These are phyloP conservation scores for Hydrotaea diabolus DNA, from an alignment of 2,888 invertebrate species.

Conservation along the genomic window DNA sequence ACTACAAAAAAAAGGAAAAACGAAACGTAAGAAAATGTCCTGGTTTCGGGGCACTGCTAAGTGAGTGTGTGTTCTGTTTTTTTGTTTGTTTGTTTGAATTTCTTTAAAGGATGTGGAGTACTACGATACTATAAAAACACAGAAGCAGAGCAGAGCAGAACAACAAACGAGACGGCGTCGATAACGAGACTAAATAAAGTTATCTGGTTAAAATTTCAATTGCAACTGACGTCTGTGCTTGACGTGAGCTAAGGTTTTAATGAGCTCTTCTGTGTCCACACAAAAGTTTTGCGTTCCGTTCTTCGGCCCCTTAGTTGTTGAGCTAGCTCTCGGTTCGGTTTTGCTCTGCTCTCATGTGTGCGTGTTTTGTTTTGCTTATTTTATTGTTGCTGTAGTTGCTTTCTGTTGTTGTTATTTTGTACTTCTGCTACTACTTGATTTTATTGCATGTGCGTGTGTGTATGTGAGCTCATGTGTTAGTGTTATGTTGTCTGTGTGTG, in stretches of 20 bases:
- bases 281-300: conserved; percentile 46
- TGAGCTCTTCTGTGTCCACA: conserved; percentile 39
- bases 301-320: background rate
- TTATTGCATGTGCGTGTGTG: conserved; percentile 1
- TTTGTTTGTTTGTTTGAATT: conserved; percentile 1
- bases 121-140: background rate
- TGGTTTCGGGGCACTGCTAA: conserved; percentile 14
- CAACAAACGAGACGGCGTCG: conserved; percentile 39
- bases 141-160: conserved; percentile 21
- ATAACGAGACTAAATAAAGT: conserved; percentile 46
- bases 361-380: conserved; percentile 36
- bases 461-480: conserved; percentile 12
- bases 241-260: conserved; percentile 57
- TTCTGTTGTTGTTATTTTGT: too few relatives aligned
- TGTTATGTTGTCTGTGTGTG: background rate
- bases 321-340: conserved; percentile 30
- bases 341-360: conserved; percentile 33
- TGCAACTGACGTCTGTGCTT: conserved; percentile 67
- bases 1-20: background rate
- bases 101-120: conserved; percentile 8
- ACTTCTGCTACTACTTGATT: background rate
- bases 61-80: background rate
- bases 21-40: conserved; percentile 4
- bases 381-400: conserved; percentile 32
- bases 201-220: conserved; percentile 64